Evolutionary conservation across 2,113 vertebrate species (phyloP), one percentile per base, ranked within the genome.

Genomic region (Uropsilus gracilis): DNA sequence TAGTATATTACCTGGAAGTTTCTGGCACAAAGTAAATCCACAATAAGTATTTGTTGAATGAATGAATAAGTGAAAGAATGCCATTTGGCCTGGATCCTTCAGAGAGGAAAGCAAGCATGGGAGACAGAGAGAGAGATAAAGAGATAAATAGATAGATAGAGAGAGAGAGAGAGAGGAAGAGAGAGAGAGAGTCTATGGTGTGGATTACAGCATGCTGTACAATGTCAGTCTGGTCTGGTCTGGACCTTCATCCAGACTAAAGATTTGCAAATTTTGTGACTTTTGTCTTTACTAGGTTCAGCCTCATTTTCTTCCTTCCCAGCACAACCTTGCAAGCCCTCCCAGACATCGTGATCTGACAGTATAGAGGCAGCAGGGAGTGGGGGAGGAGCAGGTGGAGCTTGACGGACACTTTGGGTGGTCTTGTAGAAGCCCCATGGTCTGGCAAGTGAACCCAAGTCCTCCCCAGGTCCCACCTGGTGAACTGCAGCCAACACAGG

Each of bases 281-380:
- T 18, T 69, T 69, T 8, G 68, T 6, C 17, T 42, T 87, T 10
- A 44, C 22, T 17, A 17, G 5, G 39, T 12, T 30, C 30, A 94
- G 7, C 26, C 28, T 72, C 8, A 18, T 78, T n/a, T 81, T 46
- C 75, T 89, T 83, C 77, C n/a, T 92, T 57, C 89, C 88, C 86
- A 75, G 85, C 44, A 55, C 5, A 18, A 24, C 30, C 46, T 42
- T 22, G 3, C 4, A 5, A 61, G 30, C 68, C 16, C 68, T 72
- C 1, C 1, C 18, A 84, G 86, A 63, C 26, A 50, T 8, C 42
- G 73, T 73, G 17, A 34, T 39, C 73, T 69, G 75, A 90, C 71
- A 77, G 28, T 17, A 32, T 34, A 55, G 13, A 82, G 39, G 39
- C n/a, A 73, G 24, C 24, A 32, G 7, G 14, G 32, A 77, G 86